These are phyloP conservation scores for Notolepis coatsorum DNA, from an alignment of 2,797 vertebrate species.

Conservation along the genomic window DNA sequence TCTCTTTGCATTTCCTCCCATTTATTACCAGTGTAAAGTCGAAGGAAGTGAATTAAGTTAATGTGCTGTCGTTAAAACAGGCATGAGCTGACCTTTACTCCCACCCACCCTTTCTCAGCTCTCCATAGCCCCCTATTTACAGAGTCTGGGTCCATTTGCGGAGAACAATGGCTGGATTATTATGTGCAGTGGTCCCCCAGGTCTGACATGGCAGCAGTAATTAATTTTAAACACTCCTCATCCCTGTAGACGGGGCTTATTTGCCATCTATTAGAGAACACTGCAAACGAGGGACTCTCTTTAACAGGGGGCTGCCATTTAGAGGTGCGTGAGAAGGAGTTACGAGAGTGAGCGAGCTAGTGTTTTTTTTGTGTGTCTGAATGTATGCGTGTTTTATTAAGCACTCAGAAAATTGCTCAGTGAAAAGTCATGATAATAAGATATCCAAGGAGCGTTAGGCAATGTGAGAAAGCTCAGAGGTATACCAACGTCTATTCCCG, in stretches of 20 bases:
- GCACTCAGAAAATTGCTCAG: constrained; percentile 63
- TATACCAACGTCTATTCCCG: constrained; percentile 42
- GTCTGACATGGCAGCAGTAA: constrained; percentile 74
- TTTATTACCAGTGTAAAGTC: constrained; percentile 83
- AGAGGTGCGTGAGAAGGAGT: constrained; percentile 72
- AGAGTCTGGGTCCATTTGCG: constrained; percentile 85
- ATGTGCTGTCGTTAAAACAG: constrained; percentile 86
- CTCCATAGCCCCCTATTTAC: constrained; percentile 74
- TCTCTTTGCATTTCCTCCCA: constrained; percentile 71
- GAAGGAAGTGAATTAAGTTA: constrained; percentile 90
- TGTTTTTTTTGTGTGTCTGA: constrained; percentile 37
- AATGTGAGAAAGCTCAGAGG: constrained; percentile 65
- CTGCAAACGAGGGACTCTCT: constrained; percentile 46
- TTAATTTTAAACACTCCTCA: constrained; percentile 75
- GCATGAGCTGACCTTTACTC: constrained; percentile 80
- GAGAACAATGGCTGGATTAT: constrained; percentile 90
- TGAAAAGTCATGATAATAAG: constrained; percentile 69
- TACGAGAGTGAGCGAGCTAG: constrained; percentile 44
- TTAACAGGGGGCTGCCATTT: constrained; percentile 45
- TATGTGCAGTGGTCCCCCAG: constrained; percentile 69
- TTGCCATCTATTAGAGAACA: constrained; percentile 49
- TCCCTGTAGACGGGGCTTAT: constrained; percentile 58
- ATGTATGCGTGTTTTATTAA: constrained; percentile 45
- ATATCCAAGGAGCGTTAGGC: constrained; percentile 47
- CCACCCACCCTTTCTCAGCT: constrained; percentile 58